Evolutionary conservation across 2,888 invertebrate genomes (phyloP).

Genomic region (Catocala nupta): DNA sequence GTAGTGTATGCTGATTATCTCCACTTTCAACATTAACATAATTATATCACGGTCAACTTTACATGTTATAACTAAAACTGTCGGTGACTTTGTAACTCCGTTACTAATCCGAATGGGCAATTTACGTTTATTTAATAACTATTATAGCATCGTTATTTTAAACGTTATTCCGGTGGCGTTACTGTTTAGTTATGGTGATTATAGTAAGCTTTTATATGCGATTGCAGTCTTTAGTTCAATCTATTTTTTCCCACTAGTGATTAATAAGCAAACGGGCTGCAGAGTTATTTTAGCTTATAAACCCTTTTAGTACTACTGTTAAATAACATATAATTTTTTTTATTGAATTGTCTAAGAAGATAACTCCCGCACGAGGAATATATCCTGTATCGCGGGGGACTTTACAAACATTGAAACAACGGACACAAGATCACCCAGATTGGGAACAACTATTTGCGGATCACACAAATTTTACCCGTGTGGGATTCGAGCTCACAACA

Average conservation of each 20-base stretch:
- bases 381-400: too few relatives aligned
- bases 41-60: conserved; percentile 27
- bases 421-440: too few relatives aligned
- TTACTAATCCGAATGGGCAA: conserved; percentile 23
- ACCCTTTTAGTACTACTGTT: too few relatives aligned
- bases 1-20: conserved; percentile 28
- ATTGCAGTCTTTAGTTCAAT: neutral
- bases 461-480: too few relatives aligned
- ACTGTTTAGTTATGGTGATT: conserved; percentile 3
- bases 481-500: too few relatives aligned
- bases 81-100: conserved; percentile 27
- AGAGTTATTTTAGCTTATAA: too few relatives aligned
- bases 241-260: neutral
- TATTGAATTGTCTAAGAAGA: too few relatives aligned
- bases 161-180: conserved; percentile 28
- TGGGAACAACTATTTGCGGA: too few relatives aligned
- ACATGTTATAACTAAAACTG: conserved; percentile 22
- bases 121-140: conserved; percentile 33
- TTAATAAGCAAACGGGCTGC: too few relatives aligned
- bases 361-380: too few relatives aligned
- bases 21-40: conserved; percentile 28
- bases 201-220: neutral
- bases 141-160: conserved; percentile 32
- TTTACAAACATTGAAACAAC: too few relatives aligned
- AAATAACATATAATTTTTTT: too few relatives aligned